A percentile compares a stretch with the other conserved stretches of the same genome.
phyloP scores from a whole-genome alignment of 2,888 invertebrate species.

The Orchestes rusci region DNA sequence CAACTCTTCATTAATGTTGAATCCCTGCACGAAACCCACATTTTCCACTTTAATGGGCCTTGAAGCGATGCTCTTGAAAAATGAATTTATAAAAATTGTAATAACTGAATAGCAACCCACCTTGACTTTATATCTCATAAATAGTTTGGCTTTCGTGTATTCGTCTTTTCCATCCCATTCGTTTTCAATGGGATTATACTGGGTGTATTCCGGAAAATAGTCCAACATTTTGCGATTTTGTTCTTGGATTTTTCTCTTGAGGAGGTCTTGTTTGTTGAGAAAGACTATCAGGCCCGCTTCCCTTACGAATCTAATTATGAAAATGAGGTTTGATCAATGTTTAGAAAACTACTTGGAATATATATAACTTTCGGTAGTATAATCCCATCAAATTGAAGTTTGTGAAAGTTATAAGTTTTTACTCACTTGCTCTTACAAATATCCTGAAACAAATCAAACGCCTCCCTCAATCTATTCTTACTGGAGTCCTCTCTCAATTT shows the following conservation, averaged over 20 bases:
- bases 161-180: slow-evolving; percentile 50
- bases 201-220: slow-evolving; percentile 59
- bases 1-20: slow-evolving; percentile 42
- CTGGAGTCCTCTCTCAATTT: slow-evolving; percentile 60
- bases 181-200: slow-evolving; percentile 47
- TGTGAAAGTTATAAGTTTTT: slow-evolving; percentile 1
- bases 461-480: slow-evolving; percentile 66
- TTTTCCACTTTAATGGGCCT: slow-evolving; percentile 42
- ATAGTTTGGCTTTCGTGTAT: slow-evolving; percentile 58
- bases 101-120: too few species aligned
- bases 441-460: slow-evolving; percentile 63
- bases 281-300: slow-evolving; percentile 73
- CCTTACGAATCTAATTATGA: slow-evolving; percentile 65
- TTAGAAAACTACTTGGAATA: too few species aligned
- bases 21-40: slow-evolving; percentile 38
- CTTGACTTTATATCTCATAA: slow-evolving; percentile 57
- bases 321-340: too few species aligned
- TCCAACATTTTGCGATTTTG: slow-evolving; percentile 55
- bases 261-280: slow-evolving; percentile 73
- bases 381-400: neutral
- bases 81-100: too few species aligned
- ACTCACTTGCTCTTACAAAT: slow-evolving; percentile 50
- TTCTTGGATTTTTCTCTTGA: slow-evolving; percentile 59
- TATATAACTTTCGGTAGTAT: neutral
- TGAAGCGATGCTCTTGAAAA: slow-evolving; percentile 50